Base-by-base conservation (phyloP, 1,140 invertebrate species). In the Diorhabda carinulata region DNA sequence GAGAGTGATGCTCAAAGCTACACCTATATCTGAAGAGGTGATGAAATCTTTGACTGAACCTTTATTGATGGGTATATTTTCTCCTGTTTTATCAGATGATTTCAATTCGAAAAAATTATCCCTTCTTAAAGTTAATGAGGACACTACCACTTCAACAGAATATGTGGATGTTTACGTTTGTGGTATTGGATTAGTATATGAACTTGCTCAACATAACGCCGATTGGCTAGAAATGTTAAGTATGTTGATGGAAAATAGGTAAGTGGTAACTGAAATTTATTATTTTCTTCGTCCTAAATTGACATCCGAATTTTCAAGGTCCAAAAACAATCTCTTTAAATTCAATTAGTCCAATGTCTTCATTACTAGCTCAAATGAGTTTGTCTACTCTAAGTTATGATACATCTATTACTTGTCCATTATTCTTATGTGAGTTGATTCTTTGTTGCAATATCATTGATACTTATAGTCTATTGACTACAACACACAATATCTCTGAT, bases 241-340 rank as follows among this genome's bases (percentile, higher is more conserved):
- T 43, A 25, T 56, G 4, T 67, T 67, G 43, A 67, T 67, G 65
- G 65, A 67, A 40, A 67, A 67, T 59, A 67, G 65, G 65, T 67
- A 9, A 63, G 61, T 45, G 25, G 25, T 25, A 25, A 25, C 25
- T 25, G 25, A 25, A 25, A 25, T 25, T 1, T 25, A 25, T 25
- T 25, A 25, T 25, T 25, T 25, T 25, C 25, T 25, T 25, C 25
- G 25, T 25, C 25, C 25, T 25, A 25, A 25, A 25, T 25, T 25
- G 25, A 25, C 25, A 25, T 25, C 25, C 25, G 25, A 25, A 25
- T 25, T 25, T 25, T 25, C 25, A 25, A 25, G 25, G 25, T 25
- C 25, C 25, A 25, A 25, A 25, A 25, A 25, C 25, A 25, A 25
- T 25, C 25, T 25, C 25, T 25, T 25, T 25, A 25, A 25, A 25